A percentile compares a stretch with the other conserved stretches of the same genome.
Evolutionary conservation across 2,113 vertebrate genomes (phyloP).

Genomic region (Pangasianodon gigas): DNA sequence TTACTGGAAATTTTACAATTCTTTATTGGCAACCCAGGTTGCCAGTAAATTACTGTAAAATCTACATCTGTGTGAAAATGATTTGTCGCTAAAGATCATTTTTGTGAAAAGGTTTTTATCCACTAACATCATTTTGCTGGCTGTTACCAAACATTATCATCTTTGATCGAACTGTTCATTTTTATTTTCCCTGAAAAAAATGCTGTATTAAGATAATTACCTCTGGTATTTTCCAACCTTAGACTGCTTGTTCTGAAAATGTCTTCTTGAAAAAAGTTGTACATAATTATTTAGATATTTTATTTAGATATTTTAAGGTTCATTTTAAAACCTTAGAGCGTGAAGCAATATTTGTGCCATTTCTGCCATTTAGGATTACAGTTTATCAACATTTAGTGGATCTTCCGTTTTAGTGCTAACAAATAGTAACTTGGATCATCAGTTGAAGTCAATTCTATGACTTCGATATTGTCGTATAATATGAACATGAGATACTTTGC

Average conservation of each 20-base stretch:
- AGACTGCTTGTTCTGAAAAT: not conserved
- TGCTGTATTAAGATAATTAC: not conserved
- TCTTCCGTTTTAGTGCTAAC: not conserved
- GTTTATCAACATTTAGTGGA: too few relatives aligned
- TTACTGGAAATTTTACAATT: too few relatives aligned
- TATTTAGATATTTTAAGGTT: too few relatives aligned
- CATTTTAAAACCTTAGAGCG: not conserved
- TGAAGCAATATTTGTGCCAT: not conserved
- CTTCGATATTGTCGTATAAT: not conserved
- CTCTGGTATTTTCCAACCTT: not conserved
- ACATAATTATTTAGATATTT: slow-evolving; percentile 7
- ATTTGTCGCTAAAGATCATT: not conserved
- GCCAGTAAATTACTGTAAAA: too few relatives aligned
- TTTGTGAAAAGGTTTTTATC: not conserved
- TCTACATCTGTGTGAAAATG: not conserved
- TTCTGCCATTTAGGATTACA: not conserved
- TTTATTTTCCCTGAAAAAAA: not conserved
- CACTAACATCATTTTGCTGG: not conserved
- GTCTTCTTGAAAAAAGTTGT: not conserved
- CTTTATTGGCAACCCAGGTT: too few relatives aligned
- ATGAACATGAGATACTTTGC: not conserved
- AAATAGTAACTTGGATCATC: not conserved
- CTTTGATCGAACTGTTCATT: not conserved
- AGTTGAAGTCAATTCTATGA: not conserved
- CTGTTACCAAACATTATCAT: not conserved